Base-by-base conservation (phyloP, 2,888 invertebrate genomes). In the Camponotus fellah region DNA sequence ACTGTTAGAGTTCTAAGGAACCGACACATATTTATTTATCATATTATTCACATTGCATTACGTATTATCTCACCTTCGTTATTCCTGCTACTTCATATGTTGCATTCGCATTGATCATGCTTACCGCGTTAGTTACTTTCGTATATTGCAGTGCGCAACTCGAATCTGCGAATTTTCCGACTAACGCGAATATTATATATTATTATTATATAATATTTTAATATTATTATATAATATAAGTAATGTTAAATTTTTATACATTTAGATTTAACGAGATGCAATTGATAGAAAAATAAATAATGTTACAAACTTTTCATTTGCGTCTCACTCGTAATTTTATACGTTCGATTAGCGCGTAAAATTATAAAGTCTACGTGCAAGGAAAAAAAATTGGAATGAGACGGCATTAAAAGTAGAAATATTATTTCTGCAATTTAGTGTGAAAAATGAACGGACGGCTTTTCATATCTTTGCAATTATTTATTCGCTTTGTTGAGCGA, bases 1-100 rank as follows among this genome's bases (percentile, higher is more conserved):
- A 49, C 82, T 37, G 66, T 68, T 49, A 60, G 46, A 76, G 46
- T 26, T 26, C 66, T 76, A 82, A 72, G 53, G 65, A 37, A 69
- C 46, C 66, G 68, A 56, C 77, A 34, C 69, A 79, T 56, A 72
- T 69, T 84, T 85, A 83, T 83, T 79, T 85, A 79, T 56, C 43
- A 43, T 72, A 58, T 74, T 83, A 58, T 68, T 74, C 79, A 68
- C 71, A 85, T 85, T 76, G 74, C 60, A 43, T 49, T 64, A 56
- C 84, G 46, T 56, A 56, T 58, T 71, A 46, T 53, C 62, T 65
- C 46, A 65, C 37, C 40, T 62, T 69, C 64, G 75, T 84, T 84
- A 69, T 40, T 82, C 66, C n/a, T 21, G 62, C 53, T 43, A 32
- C 34, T 43, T 14, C 17, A 43, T 58, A 43, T 46, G 34, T 56